Base-by-base conservation (phyloP, 2,113 vertebrate species). In the Arenaria interpres region DNA sequence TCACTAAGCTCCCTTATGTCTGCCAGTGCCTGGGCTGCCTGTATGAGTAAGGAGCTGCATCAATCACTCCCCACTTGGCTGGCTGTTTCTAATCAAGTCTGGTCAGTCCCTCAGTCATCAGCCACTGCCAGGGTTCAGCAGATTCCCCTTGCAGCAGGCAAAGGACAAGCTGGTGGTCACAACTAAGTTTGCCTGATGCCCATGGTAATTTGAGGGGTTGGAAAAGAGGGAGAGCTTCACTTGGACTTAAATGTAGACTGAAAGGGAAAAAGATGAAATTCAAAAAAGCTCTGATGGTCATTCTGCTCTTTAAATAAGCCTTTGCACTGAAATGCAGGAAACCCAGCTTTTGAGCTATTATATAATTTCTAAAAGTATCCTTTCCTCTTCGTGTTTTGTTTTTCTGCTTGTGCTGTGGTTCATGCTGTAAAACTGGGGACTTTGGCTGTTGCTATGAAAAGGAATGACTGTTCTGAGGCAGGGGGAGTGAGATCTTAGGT, bases 271-370 rank as follows among this genome's bases (percentile, higher is more conserved):
- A 79, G 53, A 45, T 59, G 23, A 86, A 79, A 90, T 59, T 43
- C 25, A 57, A 56, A 78, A 88, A 48, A 43, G 4, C 20, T 23
- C 35, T 1, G 2, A 37, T 57, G 37, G 39, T 25, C 0, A 0
- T 59, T 78, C 57, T 77, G 59, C 33, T 24, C 18, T 45, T 79
- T 35, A 53, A 84, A 68, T 4, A 21, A 39, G 41, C n/a, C 68
- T 86, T 69, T 71, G 33, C 33, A 67, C 12, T 51, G 63, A 76
- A 84, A 87, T 51, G 20, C n/a, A 69, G 59, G 71, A 57, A 75
- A 56, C 10, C 4, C 27, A n/a, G 12, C 23, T 28, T 73, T 37
- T 82, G 73, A 91, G 66, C 51, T 80, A 14, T 51, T 0, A 1
- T 39, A 8, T 18, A 28, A 35, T 76, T 28, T 90, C 35, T 73